Conservation (phyloP, 2,797 vertebrate species). For the Tenualosa ilisha region DNA sequence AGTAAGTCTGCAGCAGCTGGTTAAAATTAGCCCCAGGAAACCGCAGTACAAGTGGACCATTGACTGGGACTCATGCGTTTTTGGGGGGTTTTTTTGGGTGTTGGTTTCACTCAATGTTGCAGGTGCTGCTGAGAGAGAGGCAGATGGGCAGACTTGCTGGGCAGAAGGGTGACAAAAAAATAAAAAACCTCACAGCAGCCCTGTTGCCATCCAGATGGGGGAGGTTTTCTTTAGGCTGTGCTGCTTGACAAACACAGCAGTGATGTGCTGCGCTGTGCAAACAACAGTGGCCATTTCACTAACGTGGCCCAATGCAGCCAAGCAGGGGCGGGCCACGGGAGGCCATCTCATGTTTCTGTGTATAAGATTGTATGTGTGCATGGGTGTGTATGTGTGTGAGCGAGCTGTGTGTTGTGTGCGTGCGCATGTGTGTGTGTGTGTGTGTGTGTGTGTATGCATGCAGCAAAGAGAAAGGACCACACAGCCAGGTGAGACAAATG, state of each 20-base stretch:
- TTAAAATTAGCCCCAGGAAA: background rate
- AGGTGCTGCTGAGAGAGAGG: background rate
- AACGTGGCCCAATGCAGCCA: background rate
- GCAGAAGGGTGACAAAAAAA: background rate
- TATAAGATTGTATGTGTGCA: background rate
- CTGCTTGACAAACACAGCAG: background rate
- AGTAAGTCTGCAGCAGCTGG: background rate
- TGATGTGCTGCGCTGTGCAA: background rate
- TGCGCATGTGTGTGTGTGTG: background rate
- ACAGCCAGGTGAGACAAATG: background rate
- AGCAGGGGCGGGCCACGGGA: background rate
- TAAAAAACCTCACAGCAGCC: background rate
- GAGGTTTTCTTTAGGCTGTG: background rate
- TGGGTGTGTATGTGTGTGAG: background rate
- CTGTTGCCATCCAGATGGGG: slow-evolving; percentile 1
- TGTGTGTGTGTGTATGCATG: background rate
- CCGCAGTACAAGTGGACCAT: background rate
- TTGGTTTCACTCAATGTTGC: background rate
- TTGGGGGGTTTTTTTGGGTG: too few species aligned
- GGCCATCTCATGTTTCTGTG: background rate
- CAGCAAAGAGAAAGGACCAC: background rate
- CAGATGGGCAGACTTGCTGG: background rate
- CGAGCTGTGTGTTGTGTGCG: background rate
- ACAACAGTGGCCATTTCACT: background rate
- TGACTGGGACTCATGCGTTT: background rate